Conservation (phyloP, 2,797 vertebrate genomes). For the Molossus molossus region DNA sequence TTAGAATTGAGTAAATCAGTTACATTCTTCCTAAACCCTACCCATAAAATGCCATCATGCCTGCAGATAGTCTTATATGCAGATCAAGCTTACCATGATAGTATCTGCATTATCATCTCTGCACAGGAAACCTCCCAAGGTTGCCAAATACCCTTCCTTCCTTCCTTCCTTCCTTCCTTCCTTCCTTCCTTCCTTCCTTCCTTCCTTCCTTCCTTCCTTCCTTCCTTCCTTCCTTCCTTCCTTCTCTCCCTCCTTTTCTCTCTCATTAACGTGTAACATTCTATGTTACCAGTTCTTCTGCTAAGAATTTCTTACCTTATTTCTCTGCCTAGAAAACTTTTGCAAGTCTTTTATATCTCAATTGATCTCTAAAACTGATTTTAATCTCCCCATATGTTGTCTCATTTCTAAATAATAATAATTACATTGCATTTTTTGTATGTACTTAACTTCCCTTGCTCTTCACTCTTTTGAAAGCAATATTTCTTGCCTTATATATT, state of each 20-base stretch:
- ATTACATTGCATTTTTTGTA: neutral
- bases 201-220: too few relatives aligned
- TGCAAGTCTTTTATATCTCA: neutral
- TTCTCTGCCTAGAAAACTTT: neutral
- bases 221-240: neutral
- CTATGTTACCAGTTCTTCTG: neutral
- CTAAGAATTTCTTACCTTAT: slow-evolving; percentile 13
- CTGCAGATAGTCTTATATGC: neutral
- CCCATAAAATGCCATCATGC: neutral
- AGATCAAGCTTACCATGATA: neutral
- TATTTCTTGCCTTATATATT: neutral
- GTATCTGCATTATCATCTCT: neutral
- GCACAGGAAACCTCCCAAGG: neutral
- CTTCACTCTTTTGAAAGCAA: neutral
- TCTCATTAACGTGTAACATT: neutral
- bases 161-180: neutral
- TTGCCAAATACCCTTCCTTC: neutral
- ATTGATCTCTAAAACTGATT: neutral
- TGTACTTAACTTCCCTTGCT: neutral
- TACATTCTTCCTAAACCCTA: neutral
- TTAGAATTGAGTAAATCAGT: neutral
- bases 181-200: neutral
- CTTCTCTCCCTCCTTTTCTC: neutral
- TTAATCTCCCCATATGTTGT: neutral
- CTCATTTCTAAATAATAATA: slow-evolving; percentile 42